Evolutionary conservation across 92 coral and sea anemone species (phyloP), one percentile per base, ranked within the genome.

Genomic region (Siderastrea radians): DNA sequence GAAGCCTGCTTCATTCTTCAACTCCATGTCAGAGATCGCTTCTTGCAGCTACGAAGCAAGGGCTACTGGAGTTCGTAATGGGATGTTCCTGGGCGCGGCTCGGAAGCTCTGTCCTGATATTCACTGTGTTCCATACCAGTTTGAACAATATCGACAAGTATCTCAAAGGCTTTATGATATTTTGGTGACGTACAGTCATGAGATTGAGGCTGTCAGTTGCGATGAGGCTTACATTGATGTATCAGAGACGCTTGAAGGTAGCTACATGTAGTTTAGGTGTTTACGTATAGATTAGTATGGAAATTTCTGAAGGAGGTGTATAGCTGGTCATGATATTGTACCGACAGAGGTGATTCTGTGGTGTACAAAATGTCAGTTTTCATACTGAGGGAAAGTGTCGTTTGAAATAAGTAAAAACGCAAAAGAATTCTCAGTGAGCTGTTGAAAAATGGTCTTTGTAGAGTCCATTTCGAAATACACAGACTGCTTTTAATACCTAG

Each of bases 31-130:
- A 6, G 99, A 97, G 86, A 97, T 97, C 55, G 99, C 99, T 50
- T 97, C 99, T 9, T 97, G 99, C 74, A 97, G 99, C 78, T 97
- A 97, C 59, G 99, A 95, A 66, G 99, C 99, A 10, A 87, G 99
- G 58, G 82, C 93, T 4, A 68, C 84, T 77, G 99, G 99, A 2
- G 98, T 97, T 65, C 95, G 92, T 48, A 97, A 97, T 76, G 99
- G 99, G 50, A 97, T 89, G 94, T 97, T 96, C 84, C 86, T 97
- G 26, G 99, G 99, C 12, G 54, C 77, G 7, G 99, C 99, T 52
- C 96, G 98, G 12, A 88, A 96, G 84, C 95, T 96, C 63, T 97
- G 99, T 72, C 98, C 98, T 11, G 78, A 92, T 69, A 89, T 97
- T 13, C 75, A 90, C n/a, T 97, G 98, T 52, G 98, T 97, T 1